phyloP scores from a whole-genome alignment of 2,113 vertebrate species.

The Brevimyrus niger region DNA sequence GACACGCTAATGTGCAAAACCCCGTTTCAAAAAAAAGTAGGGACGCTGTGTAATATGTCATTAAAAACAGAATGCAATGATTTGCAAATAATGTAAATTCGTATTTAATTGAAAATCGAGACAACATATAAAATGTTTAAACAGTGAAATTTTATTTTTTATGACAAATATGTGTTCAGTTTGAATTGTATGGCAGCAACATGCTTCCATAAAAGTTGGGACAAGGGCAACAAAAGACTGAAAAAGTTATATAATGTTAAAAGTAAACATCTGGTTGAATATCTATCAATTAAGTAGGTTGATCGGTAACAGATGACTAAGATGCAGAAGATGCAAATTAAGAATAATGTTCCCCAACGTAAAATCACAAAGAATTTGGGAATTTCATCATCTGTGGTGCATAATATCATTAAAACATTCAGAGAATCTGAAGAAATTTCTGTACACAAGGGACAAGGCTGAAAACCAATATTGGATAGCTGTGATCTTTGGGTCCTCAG shows the following conservation, averaged over 20 bases:
- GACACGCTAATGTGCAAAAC: constrained; percentile 8
- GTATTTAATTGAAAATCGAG: neutral
- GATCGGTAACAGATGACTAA: neutral
- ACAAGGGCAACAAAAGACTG: neutral
- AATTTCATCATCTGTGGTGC: too few species aligned
- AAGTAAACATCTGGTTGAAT: neutral
- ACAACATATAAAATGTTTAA: neutral
- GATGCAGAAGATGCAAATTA: too few species aligned
- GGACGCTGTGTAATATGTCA: neutral
- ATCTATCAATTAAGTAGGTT: neutral
- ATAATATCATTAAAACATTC: too few species aligned
- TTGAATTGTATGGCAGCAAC: neutral
- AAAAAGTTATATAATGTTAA: neutral
- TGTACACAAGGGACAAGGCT: too few species aligned
- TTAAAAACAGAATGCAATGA: neutral
- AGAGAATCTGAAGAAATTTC: too few species aligned
- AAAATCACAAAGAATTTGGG: too few species aligned
- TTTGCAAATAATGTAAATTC: neutral
- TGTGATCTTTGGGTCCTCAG: too few species aligned
- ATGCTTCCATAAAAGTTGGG: neutral
- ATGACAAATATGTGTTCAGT: neutral
- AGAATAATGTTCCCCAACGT: too few species aligned
- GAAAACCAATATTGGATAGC: too few species aligned
- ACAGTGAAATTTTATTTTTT: neutral
- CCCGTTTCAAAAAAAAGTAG: neutral